Evolutionary conservation across 2,888 invertebrate species (phyloP).

Genomic region (Exephanes ischioxanthus): DNA sequence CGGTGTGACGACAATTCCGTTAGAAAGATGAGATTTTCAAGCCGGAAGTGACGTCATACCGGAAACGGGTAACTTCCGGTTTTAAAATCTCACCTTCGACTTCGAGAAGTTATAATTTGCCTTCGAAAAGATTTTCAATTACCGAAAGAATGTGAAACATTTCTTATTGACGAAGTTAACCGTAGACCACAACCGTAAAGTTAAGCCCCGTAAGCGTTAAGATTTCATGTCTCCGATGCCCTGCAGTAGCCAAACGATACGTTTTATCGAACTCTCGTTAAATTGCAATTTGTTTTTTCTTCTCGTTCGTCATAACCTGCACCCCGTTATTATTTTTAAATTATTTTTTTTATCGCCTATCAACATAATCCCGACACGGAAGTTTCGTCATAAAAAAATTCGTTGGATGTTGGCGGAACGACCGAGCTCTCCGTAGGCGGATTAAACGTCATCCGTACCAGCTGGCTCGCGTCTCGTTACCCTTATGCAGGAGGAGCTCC

Average conservation of each 20-base stretch:
- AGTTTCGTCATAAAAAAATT: conserved; percentile 13
- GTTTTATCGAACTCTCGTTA: not conserved
- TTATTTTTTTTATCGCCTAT: not conserved
- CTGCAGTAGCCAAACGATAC: not conserved
- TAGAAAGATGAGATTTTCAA: too few species aligned
- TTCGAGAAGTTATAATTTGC: too few species aligned
- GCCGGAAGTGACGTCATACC: too few species aligned
- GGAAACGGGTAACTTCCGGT: too few species aligned
- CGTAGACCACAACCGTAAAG: too few species aligned
- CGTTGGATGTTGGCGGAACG: not conserved
- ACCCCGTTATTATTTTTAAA: not conserved
- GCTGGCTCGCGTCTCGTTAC: not conserved
- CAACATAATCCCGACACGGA: not conserved
- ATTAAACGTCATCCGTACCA: conserved; percentile 19
- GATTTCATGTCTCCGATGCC: not conserved
- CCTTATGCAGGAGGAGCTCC: not conserved
- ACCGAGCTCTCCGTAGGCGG: not conserved
- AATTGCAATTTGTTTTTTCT: not conserved
- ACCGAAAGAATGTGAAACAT: too few species aligned
- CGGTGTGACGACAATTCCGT: not conserved
- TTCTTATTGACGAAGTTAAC: too few species aligned
- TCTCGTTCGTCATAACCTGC: not conserved
- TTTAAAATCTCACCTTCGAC: too few species aligned
- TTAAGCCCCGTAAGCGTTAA: not conserved
- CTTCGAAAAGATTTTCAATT: too few species aligned